Evolutionary conservation across 23 tunicate species (phyloP), one percentile per base, ranked within the genome.

Genomic region (Aplidium turbinatum): DNA sequence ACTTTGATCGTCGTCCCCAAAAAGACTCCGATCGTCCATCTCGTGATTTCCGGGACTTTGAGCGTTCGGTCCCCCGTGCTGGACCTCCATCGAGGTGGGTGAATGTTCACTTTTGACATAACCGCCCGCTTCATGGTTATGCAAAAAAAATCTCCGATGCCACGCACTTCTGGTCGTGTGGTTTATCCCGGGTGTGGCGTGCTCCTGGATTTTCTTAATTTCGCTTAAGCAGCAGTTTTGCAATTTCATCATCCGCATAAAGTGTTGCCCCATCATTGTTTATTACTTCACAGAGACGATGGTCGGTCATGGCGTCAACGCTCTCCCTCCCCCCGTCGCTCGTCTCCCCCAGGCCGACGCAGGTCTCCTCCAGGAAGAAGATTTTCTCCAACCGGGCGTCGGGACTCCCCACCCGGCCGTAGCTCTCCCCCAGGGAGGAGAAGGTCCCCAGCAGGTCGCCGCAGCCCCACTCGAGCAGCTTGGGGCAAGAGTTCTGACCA

Each of bases 321-420:
- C 4, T 55, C 79, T 20, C 32, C 77, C n/a, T 79, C 93, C 9
- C 95, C 87, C 0, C 45, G 75, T 19, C 76, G 84, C 2, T 35
- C 58, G 18, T 80, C 98, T 3, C 93, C 93, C 2, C 84, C 82
- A 52, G 78, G 98, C 31, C 47, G 98, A 22, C 54, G 85, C 0
- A 13, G 76, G 0, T 67, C 94, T 60, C 94, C 94, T 21, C 78
- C 78, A 24, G 78, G 83, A 16, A 31, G 90, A 63, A 70, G 88
- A 66, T 38, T 68, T 62, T 83, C 97, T 27, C 97, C 97, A 4
- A 57, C 91, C 75, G 87, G 93, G 1, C 64, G 93, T 24, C 82
- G 83, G 11, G 83, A 67, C 18, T 79, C 90, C 2, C 85, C 98
- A 1, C 98, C 98, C 1, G 65, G 80, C 50, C 72, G 83, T 46